These are phyloP conservation scores for Formica selysi DNA, from an alignment of 1,140 invertebrate genomes.

Conservation along the genomic window DNA sequence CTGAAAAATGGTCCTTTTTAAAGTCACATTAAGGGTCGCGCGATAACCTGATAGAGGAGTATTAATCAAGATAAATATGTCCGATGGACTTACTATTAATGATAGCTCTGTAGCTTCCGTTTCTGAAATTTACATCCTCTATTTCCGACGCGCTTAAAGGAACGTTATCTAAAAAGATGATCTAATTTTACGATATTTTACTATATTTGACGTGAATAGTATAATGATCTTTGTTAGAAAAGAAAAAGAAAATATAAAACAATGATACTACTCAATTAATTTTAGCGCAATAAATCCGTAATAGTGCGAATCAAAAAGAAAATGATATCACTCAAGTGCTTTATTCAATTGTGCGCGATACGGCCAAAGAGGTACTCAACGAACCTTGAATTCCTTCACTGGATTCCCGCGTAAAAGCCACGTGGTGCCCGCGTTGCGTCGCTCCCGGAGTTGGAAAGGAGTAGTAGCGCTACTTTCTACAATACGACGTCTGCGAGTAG, in stretches of 20 bases:
- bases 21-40: conserved; percentile 77
- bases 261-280: background rate
- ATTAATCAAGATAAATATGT: conserved; percentile 53
- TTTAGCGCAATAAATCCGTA: background rate
- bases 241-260: background rate
- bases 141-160: background rate
- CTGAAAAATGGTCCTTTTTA: conserved; percentile 78
- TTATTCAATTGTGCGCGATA: background rate
- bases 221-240: background rate
- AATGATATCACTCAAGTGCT: background rate
- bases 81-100: background rate
- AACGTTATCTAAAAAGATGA: conserved; percentile 2
- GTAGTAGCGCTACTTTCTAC: conserved; percentile 73
- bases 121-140: background rate
- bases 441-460: conserved; percentile 68
- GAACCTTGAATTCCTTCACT: conserved; percentile 67
- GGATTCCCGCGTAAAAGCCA: conserved; percentile 84
- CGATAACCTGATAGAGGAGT: conserved; percentile 31
- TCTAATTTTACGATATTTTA: background rate
- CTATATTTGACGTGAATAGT: background rate
- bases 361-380: conserved; percentile 48
- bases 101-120: conserved; percentile 11
- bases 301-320: background rate
- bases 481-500: conserved; percentile 80
- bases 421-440: conserved; percentile 73